Evolutionary conservation across 2,113 vertebrate species (phyloP), one percentile per base, ranked within the genome.

Genomic region (Cnemophilus loriae): DNA sequence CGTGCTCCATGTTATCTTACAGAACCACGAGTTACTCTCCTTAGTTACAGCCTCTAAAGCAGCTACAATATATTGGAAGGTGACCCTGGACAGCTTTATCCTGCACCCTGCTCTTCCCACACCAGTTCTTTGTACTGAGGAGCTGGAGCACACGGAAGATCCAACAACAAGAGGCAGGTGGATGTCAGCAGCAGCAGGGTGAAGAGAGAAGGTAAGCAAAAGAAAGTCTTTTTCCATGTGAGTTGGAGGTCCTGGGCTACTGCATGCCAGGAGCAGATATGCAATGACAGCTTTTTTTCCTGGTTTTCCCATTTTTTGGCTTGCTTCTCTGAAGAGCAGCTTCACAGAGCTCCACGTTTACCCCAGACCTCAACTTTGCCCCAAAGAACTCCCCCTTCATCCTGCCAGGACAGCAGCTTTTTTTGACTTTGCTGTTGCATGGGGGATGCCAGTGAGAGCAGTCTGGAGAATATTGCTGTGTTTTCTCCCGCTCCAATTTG

Each of bases 321-420:
- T 47, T 56, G 24, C 26, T 92, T 57, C 16, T 53, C 37, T 74
- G 30, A 61, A 80, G 27, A 89, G 53, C 10, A 57, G 67, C 44
- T 73, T 69, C 0, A 0, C 42, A 84, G 52, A 79, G 21, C 3
- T 3, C 28, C 30, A 42, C 0, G 0, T 21, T 37, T 67, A 74
- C 19, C 28, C 37, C 41, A 77, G 69, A 65, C 7, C 18, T 93
- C 56, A 68, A 8, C 5, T 37, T 15, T 1, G 0, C 18, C 55
- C 21, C 19, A 59, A 21, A 42, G 41, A 90, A 74, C 4, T 57
- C 22, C 16, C 32, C 13, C 27, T 80, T 26, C 18, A 22, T 46
- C 33, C 56, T 63, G 13, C 50, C 71, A 86, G 42, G 80, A 15
- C 12, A 41, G 53, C 27, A 46, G 5, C 16, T 39, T 9, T 63